Evolutionary conservation across 2,888 invertebrate genomes (phyloP).

Genomic region (Folsomia manolachei): DNA sequence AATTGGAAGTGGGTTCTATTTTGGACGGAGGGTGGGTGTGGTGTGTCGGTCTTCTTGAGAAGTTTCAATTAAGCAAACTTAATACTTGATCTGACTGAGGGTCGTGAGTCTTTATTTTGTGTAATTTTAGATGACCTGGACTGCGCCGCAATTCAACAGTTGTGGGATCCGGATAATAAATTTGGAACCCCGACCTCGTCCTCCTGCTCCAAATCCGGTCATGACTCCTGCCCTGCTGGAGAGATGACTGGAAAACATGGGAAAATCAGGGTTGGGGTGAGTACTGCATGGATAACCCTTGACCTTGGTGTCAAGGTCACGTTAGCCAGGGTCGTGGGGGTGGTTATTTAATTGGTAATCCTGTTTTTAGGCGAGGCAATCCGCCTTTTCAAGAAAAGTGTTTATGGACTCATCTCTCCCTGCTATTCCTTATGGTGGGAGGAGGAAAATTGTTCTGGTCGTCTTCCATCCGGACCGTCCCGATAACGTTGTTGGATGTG

Average conservation of each 20-base stretch:
- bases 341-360: no score
- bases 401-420: constrained; percentile 51
- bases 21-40: no score
- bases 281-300: no score
- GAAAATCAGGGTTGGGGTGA: constrained; percentile 58
- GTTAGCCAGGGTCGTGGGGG: no score
- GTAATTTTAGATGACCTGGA: constrained; percentile 54
- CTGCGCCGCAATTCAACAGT: constrained; percentile 78
- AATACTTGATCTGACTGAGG: no score
- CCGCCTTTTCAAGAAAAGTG: constrained; percentile 48
- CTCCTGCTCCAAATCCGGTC: constrained; percentile 51
- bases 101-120: no score
- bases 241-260: constrained; percentile 76
- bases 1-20: no score
- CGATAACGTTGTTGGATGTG: constrained; percentile 49
- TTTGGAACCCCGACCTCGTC: constrained; percentile 52
- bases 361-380: constrained; percentile 50
- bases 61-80: no score
- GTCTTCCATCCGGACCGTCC: constrained; percentile 51
- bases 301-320: no score
- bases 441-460: constrained; percentile 48
- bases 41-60: no score
- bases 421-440: constrained; percentile 46
- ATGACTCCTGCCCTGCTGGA: constrained; percentile 58
- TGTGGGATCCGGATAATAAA: constrained; percentile 77